Conservation (phyloP, 2,888 invertebrate genomes). For the Mamestra brassicae region DNA sequence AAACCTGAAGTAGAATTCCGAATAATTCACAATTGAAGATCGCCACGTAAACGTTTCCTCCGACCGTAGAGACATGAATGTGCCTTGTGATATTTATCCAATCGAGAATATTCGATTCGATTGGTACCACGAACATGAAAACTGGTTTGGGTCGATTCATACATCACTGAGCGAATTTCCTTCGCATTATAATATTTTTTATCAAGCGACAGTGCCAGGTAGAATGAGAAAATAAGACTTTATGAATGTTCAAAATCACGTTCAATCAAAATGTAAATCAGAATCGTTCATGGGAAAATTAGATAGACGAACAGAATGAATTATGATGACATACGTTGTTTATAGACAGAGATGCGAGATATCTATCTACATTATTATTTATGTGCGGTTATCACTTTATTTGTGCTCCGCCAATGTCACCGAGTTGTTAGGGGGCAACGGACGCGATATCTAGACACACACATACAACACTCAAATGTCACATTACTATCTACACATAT, state of each 20-base stretch:
- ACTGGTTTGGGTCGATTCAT: conserved; percentile 61
- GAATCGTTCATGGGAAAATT: conserved; percentile 49
- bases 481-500: conserved; percentile 72
- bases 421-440: conserved; percentile 89
- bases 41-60: conserved; percentile 36
- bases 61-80: conserved; percentile 38
- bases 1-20: conserved; percentile 33
- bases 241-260: conserved; percentile 14
- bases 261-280: conserved; percentile 24
- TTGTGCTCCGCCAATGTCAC: conserved; percentile 90
- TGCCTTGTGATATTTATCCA: conserved; percentile 57
- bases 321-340: conserved; percentile 71
- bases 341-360: conserved; percentile 71
- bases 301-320: conserved; percentile 55
- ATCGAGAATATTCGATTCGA: conserved; percentile 65
- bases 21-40: conserved; percentile 45
- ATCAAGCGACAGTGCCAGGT: conserved; percentile 23
- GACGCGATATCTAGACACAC: conserved; percentile 85
- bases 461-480: conserved; percentile 75
- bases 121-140: conserved; percentile 53
- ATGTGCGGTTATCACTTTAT: conserved; percentile 87
- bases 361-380: conserved; percentile 80
- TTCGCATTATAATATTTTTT: conserved; percentile 53
- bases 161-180: conserved; percentile 57
- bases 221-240: conserved; percentile 16